Evolutionary conservation across 2,797 vertebrate genomes (phyloP).

Genomic region (Peromyscus attwateri): DNA sequence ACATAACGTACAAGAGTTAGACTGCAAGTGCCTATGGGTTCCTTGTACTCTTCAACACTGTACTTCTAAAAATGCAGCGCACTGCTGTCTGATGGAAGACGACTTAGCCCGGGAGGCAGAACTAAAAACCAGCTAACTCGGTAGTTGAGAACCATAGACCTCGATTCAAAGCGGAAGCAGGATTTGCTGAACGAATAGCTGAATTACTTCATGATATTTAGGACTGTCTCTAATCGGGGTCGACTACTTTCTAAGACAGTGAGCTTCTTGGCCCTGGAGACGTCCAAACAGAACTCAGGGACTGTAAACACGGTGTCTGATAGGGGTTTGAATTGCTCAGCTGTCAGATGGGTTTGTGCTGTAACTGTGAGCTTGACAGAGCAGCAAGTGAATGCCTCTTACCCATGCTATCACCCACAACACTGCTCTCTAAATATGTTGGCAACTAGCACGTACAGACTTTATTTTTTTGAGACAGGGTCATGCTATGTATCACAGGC

Average conservation of each 20-base stretch:
- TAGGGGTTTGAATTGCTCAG: background rate
- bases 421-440: background rate
- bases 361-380: background rate
- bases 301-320: background rate
- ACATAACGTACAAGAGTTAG: background rate
- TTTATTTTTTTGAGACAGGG: background rate
- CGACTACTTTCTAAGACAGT: background rate
- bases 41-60: background rate
- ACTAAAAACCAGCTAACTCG: background rate
- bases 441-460: background rate
- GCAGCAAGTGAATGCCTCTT: background rate
- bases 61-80: background rate
- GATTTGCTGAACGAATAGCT: background rate
- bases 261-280: background rate
- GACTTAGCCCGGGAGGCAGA: background rate
- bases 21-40: background rate
- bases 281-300: background rate
- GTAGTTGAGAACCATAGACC: background rate
- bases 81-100: background rate
- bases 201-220: background rate
- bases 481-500: background rate
- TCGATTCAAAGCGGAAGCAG: background rate
- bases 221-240: background rate
- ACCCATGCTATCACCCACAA: background rate
- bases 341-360: background rate